phyloP scores from a whole-genome alignment of 1,140 invertebrate species.

The Rhyacophila brunnea region DNA sequence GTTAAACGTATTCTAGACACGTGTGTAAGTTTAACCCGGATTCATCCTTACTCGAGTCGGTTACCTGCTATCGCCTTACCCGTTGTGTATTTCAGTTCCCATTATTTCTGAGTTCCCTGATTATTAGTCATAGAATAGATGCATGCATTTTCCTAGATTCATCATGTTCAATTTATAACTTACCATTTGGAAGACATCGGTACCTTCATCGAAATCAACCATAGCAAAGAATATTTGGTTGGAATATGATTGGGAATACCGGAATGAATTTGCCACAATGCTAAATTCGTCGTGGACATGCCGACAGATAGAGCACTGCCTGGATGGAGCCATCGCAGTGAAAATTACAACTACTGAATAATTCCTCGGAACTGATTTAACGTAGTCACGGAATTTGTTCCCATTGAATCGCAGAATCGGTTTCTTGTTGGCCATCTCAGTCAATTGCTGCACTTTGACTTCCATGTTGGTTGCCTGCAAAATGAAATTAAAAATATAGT shows the following conservation, averaged over 20 bases:
- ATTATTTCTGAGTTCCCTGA: no score
- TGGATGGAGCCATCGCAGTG: constrained; percentile 89
- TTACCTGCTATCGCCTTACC: no score
- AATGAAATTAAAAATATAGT: constrained; percentile 19
- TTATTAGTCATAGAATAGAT: no score
- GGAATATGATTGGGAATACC: constrained; percentile 82
- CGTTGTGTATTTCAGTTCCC: no score
- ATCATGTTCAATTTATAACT: constrained; percentile 41
- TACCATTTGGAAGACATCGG: constrained; percentile 95
- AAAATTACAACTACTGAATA: constrained; percentile 99
- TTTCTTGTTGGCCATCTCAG: constrained; percentile 85
- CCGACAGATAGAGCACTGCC: constrained; percentile 94
- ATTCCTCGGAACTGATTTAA: constrained; percentile 87
- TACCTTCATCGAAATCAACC: constrained; percentile 98
- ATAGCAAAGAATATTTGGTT: constrained; percentile 96
- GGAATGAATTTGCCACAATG: constrained; percentile 95
- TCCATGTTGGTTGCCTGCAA: constrained; percentile 58
- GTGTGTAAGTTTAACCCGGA: no score
- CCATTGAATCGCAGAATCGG: constrained; percentile 88
- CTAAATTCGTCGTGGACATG: constrained; percentile 95
- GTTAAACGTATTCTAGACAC: no score
- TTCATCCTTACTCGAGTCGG: no score
- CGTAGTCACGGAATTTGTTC: constrained; percentile 89
- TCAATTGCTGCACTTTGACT: constrained; percentile 88
- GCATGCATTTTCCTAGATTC: no score